phyloP scores from a whole-genome alignment of 2,797 vertebrate species.

The Phrynocephalus guinanensis region DNA sequence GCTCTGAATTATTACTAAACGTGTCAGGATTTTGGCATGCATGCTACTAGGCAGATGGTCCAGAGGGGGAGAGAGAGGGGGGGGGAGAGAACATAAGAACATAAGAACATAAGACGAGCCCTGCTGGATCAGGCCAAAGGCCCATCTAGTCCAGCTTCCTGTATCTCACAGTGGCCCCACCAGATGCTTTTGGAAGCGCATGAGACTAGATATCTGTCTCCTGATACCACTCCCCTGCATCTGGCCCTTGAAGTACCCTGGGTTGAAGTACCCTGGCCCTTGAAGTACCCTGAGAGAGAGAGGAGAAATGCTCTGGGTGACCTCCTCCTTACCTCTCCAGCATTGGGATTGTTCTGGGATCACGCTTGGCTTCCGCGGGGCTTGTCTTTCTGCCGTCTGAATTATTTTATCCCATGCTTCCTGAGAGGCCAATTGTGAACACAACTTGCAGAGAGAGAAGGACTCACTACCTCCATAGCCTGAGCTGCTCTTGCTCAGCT shows the following conservation, averaged over 20 bases:
- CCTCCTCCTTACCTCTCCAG: fast-evolving
- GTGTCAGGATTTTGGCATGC: too few species aligned
- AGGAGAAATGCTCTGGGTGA: background rate
- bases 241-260: too few species aligned
- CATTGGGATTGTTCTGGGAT: background rate
- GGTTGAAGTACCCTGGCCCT: too few species aligned
- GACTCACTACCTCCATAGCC: background rate
- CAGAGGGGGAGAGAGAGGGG: background rate
- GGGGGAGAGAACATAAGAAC: too few species aligned
- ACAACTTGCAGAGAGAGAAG: background rate
- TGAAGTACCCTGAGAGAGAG: too few species aligned
- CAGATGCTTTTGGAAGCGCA: too few species aligned
- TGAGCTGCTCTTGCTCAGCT: background rate
- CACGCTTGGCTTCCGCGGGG: background rate
- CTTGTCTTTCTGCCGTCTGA: fast-evolving
- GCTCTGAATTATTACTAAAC: background rate
- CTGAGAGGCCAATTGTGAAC: background rate
- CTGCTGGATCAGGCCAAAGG: too few species aligned
- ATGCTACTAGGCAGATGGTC: background rate
- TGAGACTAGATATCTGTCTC: too few species aligned
- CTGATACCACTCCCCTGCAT: too few species aligned
- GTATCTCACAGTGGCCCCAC: too few species aligned
- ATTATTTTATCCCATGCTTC: background rate
- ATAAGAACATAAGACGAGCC: too few species aligned
- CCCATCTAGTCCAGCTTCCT: too few species aligned